Evolutionary conservation across 2,888 invertebrate species (phyloP).

Genomic region (Microctonus aethiopoides): DNA sequence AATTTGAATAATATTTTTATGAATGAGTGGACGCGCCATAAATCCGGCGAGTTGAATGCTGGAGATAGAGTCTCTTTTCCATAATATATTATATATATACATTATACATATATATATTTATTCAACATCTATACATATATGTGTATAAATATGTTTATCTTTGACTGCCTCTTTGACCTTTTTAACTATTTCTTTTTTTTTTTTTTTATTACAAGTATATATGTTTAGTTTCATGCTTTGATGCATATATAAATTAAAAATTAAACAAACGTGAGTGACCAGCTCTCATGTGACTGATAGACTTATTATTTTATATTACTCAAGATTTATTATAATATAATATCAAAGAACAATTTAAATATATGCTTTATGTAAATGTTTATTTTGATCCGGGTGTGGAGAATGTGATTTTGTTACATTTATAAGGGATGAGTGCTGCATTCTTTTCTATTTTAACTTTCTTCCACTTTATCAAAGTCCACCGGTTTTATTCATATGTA

Average conservation of each 20-base stretch:
- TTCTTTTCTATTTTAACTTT: slow-evolving; percentile 1
- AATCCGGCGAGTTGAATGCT: slow-evolving; percentile 49
- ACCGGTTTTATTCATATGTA: neutral
- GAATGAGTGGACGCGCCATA: slow-evolving; percentile 65
- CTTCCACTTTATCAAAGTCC: slow-evolving; percentile 15
- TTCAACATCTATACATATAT: too few relatives aligned
- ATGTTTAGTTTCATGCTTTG: slow-evolving; percentile 19
- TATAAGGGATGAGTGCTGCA: slow-evolving; percentile 2
- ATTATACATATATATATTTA: neutral
- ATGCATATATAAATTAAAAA: slow-evolving; percentile 30
- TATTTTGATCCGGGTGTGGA: slow-evolving; percentile 37
- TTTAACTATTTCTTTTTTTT: slow-evolving; percentile 22
- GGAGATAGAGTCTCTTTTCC: slow-evolving; percentile 19
- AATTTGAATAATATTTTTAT: slow-evolving; percentile 67
- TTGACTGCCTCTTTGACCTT: slow-evolving; percentile 30
- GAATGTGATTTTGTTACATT: slow-evolving; percentile 38
- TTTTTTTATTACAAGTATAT: slow-evolving; percentile 3
- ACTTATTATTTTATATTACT: slow-evolving; percentile 65
- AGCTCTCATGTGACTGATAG: slow-evolving; percentile 63
- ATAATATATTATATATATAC: neutral
- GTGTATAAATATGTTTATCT: neutral
- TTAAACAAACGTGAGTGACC: slow-evolving; percentile 37
- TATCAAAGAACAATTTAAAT: neutral
- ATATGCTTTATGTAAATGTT: slow-evolving; percentile 10
- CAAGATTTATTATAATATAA: slow-evolving; percentile 58